Conservation (phyloP, 2,113 vertebrate species). For the Sebastes schlegelii region DNA sequence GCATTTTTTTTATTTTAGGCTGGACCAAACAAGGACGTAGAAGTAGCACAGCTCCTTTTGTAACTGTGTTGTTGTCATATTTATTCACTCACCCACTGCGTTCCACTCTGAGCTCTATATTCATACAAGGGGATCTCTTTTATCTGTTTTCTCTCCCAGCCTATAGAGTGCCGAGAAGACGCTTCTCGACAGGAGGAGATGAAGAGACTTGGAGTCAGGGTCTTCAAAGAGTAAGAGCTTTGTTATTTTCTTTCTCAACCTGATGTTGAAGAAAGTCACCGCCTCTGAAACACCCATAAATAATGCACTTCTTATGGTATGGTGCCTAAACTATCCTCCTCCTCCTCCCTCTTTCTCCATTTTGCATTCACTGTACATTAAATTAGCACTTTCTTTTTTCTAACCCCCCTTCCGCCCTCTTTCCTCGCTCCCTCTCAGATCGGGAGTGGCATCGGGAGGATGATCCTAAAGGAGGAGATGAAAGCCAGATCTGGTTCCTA, state of each 20-base stretch:
- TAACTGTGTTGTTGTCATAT: constrained; percentile 54
- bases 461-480: constrained; percentile 99
- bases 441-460: constrained; percentile 95
- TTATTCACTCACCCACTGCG: constrained; percentile 33
- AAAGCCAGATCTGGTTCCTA: constrained; percentile 97
- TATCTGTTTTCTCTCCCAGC: constrained; percentile 62
- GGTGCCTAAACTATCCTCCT: neutral
- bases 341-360: neutral
- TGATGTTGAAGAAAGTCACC: constrained; percentile 28
- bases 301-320: constrained; percentile 39
- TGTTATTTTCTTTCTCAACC: constrained; percentile 57
- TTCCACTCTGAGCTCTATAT: constrained; percentile 28
- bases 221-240: constrained; percentile 83
- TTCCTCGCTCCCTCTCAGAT: constrained; percentile 81
- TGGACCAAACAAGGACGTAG: constrained; percentile 15
- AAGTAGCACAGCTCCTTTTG: constrained; percentile 27
- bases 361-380: constrained; percentile 19
- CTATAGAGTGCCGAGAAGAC: constrained; percentile 75
- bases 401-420: neutral
- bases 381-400: constrained; percentile 18
- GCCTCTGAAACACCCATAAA: constrained; percentile 53
- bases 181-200: constrained; percentile 82
- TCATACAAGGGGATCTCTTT: constrained; percentile 47
- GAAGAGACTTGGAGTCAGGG: constrained; percentile 81
- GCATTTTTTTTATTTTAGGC: neutral